Evolutionary conservation across 2,888 invertebrate species (phyloP).

Genomic region (Pandemis corylana): DNA sequence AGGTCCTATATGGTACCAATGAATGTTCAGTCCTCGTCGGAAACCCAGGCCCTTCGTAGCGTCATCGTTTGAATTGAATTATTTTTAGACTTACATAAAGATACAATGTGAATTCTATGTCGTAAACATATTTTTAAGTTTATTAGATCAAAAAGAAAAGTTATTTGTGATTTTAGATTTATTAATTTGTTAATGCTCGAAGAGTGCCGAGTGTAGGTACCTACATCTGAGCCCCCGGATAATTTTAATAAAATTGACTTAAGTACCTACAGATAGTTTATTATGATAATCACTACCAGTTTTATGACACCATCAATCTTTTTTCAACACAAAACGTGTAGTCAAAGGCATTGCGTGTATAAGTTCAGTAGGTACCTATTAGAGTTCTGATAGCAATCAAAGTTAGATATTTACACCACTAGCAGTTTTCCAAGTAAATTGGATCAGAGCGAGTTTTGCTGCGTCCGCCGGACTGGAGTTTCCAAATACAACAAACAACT

Average conservation of each 20-base stretch:
- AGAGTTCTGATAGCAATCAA: constrained; percentile 8
- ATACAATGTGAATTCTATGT: neutral
- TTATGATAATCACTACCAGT: no score
- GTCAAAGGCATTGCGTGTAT: neutral
- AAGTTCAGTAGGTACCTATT: neutral
- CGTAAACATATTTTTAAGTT: no score
- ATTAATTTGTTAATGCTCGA: no score
- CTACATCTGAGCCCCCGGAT: no score
- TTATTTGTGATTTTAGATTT: no score
- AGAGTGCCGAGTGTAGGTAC: no score
- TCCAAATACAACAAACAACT: neutral
- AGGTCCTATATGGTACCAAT: constrained; percentile 1
- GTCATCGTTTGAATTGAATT: neutral
- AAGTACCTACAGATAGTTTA: no score
- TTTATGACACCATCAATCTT: neutral
- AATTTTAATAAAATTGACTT: no score
- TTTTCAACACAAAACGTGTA: neutral
- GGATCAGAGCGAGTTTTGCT: constrained; percentile 3
- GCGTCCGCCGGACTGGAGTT: neutral
- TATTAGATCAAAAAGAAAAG: no score
- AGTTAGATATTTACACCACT: neutral
- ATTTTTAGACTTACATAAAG: neutral
- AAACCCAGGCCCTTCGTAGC: neutral
- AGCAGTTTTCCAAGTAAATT: constrained; percentile 2
- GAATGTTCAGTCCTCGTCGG: neutral